A percentile compares a stretch with the other conserved stretches of the same genome.
phyloP scores from a whole-genome alignment of 2,888 invertebrate species.

The Apomyelois bistriatella region DNA sequence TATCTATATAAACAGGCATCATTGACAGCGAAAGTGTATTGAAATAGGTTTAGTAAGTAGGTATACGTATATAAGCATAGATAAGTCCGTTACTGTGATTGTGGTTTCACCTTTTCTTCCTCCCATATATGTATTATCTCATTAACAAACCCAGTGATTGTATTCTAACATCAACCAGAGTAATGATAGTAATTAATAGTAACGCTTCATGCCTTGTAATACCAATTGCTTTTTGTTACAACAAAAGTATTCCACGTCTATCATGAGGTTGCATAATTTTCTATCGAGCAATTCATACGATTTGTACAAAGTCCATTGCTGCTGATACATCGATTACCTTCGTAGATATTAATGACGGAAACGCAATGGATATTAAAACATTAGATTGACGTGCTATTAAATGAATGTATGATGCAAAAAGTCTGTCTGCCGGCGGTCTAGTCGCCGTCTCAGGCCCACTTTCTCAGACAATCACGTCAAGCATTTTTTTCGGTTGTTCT shows the following conservation, averaged over 20 bases:
- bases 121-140: background rate
- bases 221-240: slow-evolving; percentile 21
- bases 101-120: no score
- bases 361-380: slow-evolving; percentile 27
- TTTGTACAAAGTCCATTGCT: slow-evolving; percentile 12
- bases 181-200: slow-evolving; percentile 10
- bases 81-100: no score
- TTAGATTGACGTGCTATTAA: background rate
- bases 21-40: no score
- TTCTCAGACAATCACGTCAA: slow-evolving; percentile 54
- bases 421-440: slow-evolving; percentile 67
- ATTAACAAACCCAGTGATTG: background rate
- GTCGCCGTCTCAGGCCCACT: slow-evolving; percentile 64
- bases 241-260: slow-evolving; percentile 13
- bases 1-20: no score
- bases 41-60: no score
- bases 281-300: background rate
- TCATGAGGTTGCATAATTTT: slow-evolving; percentile 1
- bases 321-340: background rate
- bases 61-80: no score
- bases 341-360: background rate
- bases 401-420: slow-evolving; percentile 22
- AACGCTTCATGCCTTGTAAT: slow-evolving; percentile 14
- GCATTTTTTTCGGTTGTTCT: slow-evolving; percentile 58
- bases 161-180: slow-evolving; percentile 4